Conservation (phyloP, 2,888 invertebrate genomes). For the Meloe dianella region DNA sequence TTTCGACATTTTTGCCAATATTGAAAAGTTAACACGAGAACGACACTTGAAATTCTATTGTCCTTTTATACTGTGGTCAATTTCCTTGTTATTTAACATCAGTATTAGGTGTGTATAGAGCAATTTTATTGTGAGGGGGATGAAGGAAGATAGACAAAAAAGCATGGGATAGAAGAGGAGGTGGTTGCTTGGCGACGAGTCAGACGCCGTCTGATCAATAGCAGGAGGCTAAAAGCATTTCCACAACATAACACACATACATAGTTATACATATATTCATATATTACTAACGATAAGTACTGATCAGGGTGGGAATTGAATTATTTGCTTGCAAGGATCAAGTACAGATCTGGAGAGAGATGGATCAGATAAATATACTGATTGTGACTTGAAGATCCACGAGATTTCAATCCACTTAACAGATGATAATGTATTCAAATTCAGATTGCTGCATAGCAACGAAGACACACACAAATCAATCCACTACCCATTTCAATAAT, state of each 20-base stretch:
- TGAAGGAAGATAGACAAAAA: slow-evolving; percentile 28
- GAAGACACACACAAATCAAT: not conserved
- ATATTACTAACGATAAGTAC: not conserved
- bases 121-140: not conserved
- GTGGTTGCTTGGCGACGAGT: slow-evolving; percentile 53
- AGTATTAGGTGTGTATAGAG: not conserved
- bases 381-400: too few relatives aligned
- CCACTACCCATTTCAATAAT: not conserved
- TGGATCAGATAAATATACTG: not conserved
- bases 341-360: not conserved
- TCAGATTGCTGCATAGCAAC: not conserved
- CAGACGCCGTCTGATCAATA: slow-evolving; percentile 56
- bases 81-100: slow-evolving; percentile 1
- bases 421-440: not conserved
- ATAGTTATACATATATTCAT: not conserved
- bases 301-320: slow-evolving; percentile 19
- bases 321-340: slow-evolving; percentile 18
- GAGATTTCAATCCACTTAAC: not conserved
- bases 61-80: not conserved
- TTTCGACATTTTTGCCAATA: too few relatives aligned
- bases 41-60: too few relatives aligned
- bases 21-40: too few relatives aligned
- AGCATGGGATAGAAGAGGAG: slow-evolving; percentile 32
- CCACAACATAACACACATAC: slow-evolving; percentile 20
- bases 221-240: slow-evolving; percentile 42